Evolutionary conservation across 1,140 invertebrate species (phyloP), one percentile per base, ranked within the genome.

Genomic region (Hyphantria cunea): DNA sequence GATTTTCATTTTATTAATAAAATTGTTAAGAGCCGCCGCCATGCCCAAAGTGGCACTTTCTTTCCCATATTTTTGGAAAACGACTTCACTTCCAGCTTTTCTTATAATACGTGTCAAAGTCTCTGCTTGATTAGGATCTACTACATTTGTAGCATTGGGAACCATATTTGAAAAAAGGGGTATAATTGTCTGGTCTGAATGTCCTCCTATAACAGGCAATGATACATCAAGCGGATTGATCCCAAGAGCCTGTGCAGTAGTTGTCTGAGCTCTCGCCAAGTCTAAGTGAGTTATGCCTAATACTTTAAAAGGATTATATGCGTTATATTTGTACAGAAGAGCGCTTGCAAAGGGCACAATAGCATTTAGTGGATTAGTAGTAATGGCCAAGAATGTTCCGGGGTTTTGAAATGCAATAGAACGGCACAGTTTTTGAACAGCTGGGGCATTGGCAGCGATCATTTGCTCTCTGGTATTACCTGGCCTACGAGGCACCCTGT

Each of bases 251-350:
- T 72, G 71, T 0, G 66, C 76, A 25, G 69, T 62, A 33, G 71
- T 74, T 6, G 72, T 52, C 55, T 64, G 68, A 11, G 69, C 44
- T 60, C 83, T 74, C 17, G 74, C 69, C 7, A 59, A 61, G 45
- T 86, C 83, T 7, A 84, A 73, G 11, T 82, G 74, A 6, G 81
- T 83, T 9, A 86, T 72, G 6, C 80, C 81, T 48, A 84, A 78
- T 10, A 86, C 44, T 69, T 83, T 84, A 33, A 60, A 75, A 11
- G 76, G 72, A 62, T 78, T 80, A 44, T 78, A 84, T 3, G 62
- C 44, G 25, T 69, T 68, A 52, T 79, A 83, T 25, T 72, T 78
- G 31, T 67, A 53, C 48, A 86, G 52, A 10, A 86, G 39, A 37
- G 72, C 41, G 48, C 74, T 79, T 9, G 77, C 81, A 54, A 86